These are phyloP conservation scores for Urocynchramus pylzowi DNA, from an alignment of 2,113 vertebrate species.

Conservation along the genomic window DNA sequence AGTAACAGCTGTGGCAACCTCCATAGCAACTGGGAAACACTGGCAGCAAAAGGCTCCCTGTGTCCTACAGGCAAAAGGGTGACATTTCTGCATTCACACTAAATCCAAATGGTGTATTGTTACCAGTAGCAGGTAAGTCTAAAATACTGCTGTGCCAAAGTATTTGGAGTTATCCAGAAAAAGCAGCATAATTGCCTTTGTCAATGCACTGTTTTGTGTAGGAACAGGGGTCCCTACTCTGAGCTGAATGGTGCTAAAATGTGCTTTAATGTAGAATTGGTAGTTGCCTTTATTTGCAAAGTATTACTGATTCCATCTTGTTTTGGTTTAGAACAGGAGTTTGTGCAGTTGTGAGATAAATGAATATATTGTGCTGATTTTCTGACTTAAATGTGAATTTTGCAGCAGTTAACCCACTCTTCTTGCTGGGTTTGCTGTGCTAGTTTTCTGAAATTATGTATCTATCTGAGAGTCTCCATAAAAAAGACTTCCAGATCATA, in stretches of 20 bases:
- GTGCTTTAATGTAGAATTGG: neutral
- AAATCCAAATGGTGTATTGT: neutral
- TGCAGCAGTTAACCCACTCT: neutral
- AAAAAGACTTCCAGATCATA: neutral
- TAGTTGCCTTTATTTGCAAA: neutral
- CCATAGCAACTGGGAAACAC: conserved; percentile 62
- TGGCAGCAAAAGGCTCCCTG: neutral
- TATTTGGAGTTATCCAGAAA: neutral
- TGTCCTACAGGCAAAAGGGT: neutral
- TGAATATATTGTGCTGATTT: neutral
- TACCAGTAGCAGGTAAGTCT: conserved; percentile 6
- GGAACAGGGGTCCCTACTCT: neutral
- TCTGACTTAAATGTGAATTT: neutral
- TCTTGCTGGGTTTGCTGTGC: neutral
- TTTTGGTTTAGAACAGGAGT: neutral
- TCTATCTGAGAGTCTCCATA: neutral
- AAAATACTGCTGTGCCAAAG: neutral
- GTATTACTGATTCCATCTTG: neutral
- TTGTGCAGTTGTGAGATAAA: neutral
- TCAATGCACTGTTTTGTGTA: neutral
- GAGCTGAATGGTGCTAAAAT: neutral
- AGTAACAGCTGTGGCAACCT: conserved; percentile 19
- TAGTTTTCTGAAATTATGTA: neutral
- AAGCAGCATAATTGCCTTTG: neutral
- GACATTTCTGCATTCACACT: neutral